These are phyloP conservation scores for Sogatella furcifera DNA, from an alignment of 1,140 invertebrate genomes.

Conservation along the genomic window DNA sequence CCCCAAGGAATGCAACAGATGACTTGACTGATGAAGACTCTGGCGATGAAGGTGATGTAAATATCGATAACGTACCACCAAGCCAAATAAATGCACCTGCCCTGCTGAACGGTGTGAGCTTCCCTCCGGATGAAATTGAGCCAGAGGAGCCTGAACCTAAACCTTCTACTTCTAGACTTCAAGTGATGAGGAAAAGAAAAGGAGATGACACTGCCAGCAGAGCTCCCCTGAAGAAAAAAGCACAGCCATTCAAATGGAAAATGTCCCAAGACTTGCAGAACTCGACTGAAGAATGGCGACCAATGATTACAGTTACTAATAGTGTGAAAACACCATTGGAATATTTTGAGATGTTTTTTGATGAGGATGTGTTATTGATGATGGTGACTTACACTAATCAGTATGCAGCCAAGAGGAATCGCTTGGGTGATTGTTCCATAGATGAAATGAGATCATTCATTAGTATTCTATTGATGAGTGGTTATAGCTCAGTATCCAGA, in stretches of 20 bases:
- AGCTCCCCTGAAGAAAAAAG: no score
- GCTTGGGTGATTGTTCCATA: background rate
- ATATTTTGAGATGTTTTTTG: background rate
- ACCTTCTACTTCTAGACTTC: no score
- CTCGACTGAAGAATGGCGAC: no score
- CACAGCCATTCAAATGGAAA: no score
- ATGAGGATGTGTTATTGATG: background rate
- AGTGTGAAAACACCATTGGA: background rate
- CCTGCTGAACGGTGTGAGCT: background rate
- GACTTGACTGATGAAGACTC: background rate
- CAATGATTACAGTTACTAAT: no score
- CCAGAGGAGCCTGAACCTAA: no score
- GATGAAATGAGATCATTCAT: background rate
- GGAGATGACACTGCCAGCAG: no score
- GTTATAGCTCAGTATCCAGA: background rate
- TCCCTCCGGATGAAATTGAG: no score
- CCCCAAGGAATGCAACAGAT: background rate
- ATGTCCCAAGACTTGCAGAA: no score
- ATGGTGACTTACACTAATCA: background rate
- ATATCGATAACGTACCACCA: background rate
- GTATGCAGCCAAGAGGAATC: background rate
- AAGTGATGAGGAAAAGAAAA: no score
- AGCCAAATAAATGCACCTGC: background rate
- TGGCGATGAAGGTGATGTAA: background rate
- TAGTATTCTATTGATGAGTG: background rate